A percentile compares a stretch with the other conserved stretches of the same genome.
Conservation (phyloP, 2,888 invertebrate genomes). For the Plagodis dolabraria region DNA sequence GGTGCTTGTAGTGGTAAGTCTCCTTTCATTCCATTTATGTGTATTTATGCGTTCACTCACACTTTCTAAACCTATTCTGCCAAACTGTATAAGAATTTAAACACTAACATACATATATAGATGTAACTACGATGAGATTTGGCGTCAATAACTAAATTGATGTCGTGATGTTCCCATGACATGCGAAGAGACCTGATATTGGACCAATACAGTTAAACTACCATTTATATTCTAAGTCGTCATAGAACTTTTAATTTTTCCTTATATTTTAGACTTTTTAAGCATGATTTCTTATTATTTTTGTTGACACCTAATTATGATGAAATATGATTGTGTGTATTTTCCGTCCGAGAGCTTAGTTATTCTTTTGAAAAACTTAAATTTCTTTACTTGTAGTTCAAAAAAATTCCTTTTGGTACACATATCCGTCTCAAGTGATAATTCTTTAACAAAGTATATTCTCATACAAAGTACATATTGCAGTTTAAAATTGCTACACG, state of each 20-base stretch:
- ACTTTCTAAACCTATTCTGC: conserved; percentile 24
- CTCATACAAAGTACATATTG: conserved; percentile 24
- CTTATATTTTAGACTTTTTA: background rate
- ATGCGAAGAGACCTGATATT: conserved; percentile 63
- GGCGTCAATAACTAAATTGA: conserved; percentile 30
- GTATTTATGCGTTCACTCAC: conserved; percentile 57
- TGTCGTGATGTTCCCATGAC: conserved; percentile 62
- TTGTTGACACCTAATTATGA: background rate
- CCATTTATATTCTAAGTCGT: conserved; percentile 11
- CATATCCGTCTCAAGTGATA: conserved; percentile 29
- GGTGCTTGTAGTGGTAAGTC: conserved; percentile 81
- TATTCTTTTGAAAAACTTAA: conserved; percentile 25
- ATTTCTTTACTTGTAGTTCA: background rate
- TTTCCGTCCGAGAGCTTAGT: conserved; percentile 59
- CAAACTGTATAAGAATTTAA: conserved; percentile 31
- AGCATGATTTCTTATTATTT: background rate
- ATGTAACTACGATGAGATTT: conserved; percentile 15
- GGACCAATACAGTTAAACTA: conserved; percentile 58
- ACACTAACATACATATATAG: conserved; percentile 30
- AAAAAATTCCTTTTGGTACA: conserved; percentile 4
- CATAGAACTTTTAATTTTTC: background rate
- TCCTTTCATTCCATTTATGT: conserved; percentile 76
- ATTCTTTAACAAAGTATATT: conserved; percentile 17
- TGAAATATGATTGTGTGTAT: conserved; percentile 32
- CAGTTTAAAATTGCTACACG: conserved; percentile 37